Percentiles rank a stretch among this genome's conserved stretches.
Evolutionary conservation across 2,888 invertebrate genomes (phyloP).

Genomic region (Luperina testacea): DNA sequence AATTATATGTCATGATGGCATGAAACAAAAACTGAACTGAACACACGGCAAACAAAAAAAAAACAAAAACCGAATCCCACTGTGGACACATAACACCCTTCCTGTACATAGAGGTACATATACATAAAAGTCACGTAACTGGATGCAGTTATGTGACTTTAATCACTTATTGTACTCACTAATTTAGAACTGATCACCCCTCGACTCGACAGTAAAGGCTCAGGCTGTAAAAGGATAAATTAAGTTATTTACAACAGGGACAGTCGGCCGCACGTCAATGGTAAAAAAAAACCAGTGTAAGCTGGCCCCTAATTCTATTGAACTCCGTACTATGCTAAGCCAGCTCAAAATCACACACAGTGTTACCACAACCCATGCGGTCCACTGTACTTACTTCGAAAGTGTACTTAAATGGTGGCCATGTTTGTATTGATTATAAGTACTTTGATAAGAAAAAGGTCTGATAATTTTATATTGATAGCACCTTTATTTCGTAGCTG

Average conservation of each 20-base stretch:
- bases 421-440: neutral
- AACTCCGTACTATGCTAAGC: neutral
- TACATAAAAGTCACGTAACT: slow-evolving; percentile 1
- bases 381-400: neutral
- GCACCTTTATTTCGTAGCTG: neutral
- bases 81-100: slow-evolving; percentile 10
- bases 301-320: neutral
- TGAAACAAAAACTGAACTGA: neutral
- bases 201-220: neutral
- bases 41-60: neutral
- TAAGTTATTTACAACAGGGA: neutral
- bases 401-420: neutral
- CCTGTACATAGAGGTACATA: slow-evolving; percentile 7
- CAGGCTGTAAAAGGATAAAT: slow-evolving; percentile 46
- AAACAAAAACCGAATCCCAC: slow-evolving; percentile 12
- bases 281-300: neutral
- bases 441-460: neutral
- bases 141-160: neutral
- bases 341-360: neutral
- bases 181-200: neutral
- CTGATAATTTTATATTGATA: neutral
- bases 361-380: neutral
- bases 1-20: slow-evolving; percentile 12
- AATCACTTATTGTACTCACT: slow-evolving; percentile 46
- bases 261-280: neutral